These are phyloP conservation scores for Drosophila flavopinicola DNA, from an alignment of 2,888 invertebrate genomes.

Conservation along the genomic window DNA sequence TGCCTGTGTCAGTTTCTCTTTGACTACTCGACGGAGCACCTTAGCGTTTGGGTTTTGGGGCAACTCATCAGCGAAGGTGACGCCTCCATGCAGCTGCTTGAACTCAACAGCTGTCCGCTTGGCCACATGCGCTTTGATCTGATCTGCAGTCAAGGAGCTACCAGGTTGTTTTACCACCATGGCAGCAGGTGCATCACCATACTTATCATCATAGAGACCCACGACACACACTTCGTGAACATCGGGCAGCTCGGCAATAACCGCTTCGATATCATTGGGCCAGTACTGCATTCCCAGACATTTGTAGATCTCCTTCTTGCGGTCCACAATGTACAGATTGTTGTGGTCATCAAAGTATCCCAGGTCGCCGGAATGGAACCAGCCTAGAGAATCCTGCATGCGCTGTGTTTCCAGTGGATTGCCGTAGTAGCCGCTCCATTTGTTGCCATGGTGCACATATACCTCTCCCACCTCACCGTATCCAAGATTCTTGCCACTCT, in stretches of 20 bases:
- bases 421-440: conserved; percentile 76
- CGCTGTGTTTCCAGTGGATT: conserved; percentile 59
- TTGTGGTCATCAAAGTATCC: conserved; percentile 76
- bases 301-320: conserved; percentile 76
- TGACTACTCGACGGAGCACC: conserved; percentile 40
- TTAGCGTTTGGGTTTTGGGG: conserved; percentile 68
- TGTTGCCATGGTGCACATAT: conserved; percentile 26
- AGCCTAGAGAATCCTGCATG: conserved; percentile 62
- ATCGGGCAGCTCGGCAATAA: conserved; percentile 59
- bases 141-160: conserved; percentile 36
- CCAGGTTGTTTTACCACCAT: conserved; percentile 51
- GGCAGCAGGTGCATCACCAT: conserved; percentile 71
- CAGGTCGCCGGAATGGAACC: conserved; percentile 78
- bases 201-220: conserved; percentile 59
- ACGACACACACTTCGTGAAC: conserved; percentile 70
- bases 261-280: conserved; percentile 68
- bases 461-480: conserved; percentile 70
- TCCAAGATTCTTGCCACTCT: conserved; percentile 58
- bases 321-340: conserved; percentile 66
- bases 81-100: conserved; percentile 70
- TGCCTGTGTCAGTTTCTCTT: conserved; percentile 6
- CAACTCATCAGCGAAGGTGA: conserved; percentile 57
- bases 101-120: conserved; percentile 23
- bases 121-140: conserved; percentile 46
- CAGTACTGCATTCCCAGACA: conserved; percentile 62